A percentile compares a stretch with the other conserved stretches of the same genome.
These are phyloP conservation scores for Sylvilagus floridanus DNA, from an alignment of 2,797 vertebrate genomes.

Conservation along the genomic window DNA sequence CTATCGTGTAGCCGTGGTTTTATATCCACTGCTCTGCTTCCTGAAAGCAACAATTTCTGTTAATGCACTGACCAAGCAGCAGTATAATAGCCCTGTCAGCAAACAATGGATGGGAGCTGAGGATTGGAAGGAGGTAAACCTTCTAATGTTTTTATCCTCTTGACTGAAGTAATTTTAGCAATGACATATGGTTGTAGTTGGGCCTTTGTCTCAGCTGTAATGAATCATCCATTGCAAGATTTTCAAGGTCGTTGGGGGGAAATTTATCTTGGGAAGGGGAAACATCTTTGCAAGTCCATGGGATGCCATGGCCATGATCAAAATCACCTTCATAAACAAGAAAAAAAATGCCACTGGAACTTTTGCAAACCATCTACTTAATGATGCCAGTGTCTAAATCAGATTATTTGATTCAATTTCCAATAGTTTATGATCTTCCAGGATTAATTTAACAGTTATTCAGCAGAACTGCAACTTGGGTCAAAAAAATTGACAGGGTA, in stretches of 20 bases:
- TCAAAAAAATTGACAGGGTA: background rate
- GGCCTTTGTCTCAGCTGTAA: slow-evolving; percentile 61
- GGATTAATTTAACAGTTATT: slow-evolving; percentile 41
- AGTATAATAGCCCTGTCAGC: slow-evolving; percentile 69
- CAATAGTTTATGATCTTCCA: background rate
- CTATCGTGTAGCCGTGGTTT: slow-evolving; percentile 59
- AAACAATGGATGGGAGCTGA: slow-evolving; percentile 74
- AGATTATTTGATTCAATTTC: slow-evolving; percentile 31
- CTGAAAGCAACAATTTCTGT: slow-evolving; percentile 72
- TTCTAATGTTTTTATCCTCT: slow-evolving; percentile 68
- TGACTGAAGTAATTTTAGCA: slow-evolving; percentile 68
- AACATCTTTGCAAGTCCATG: slow-evolving; percentile 41
- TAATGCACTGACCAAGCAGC: slow-evolving; percentile 62
- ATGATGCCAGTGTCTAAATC: background rate
- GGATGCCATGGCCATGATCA: slow-evolving; percentile 43
- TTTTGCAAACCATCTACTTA: slow-evolving; percentile 34
- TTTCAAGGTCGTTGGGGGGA: slow-evolving; percentile 52
- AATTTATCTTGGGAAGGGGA: slow-evolving; percentile 29
- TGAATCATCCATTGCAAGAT: slow-evolving; percentile 57
- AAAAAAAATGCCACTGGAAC: background rate
- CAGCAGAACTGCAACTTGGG: background rate
- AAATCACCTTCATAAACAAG: slow-evolving; percentile 65
- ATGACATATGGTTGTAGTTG: slow-evolving; percentile 12
- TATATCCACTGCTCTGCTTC: slow-evolving; percentile 56
- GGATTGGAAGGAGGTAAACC: slow-evolving; percentile 62